phyloP scores from a whole-genome alignment of 92 coral and sea anemone genomes.

The Isaurus tuberculatus region DNA sequence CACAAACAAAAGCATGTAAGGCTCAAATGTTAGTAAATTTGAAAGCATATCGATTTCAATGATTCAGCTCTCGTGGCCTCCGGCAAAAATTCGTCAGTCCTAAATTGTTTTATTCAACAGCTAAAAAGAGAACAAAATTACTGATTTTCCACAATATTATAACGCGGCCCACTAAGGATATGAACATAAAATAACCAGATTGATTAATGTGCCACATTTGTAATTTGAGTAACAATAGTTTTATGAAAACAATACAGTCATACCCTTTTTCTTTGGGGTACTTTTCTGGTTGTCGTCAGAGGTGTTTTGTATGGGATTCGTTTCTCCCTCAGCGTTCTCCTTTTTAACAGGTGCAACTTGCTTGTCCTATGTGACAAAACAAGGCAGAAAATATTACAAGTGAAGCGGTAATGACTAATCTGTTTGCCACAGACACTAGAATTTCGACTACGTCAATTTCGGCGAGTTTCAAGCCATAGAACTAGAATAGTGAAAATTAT shows the following conservation, averaged over 20 bases:
- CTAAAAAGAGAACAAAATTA: not conserved
- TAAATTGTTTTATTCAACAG: not conserved
- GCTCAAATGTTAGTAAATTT: not conserved
- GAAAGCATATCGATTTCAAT: not conserved
- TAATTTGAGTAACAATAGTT: conserved; percentile 15
- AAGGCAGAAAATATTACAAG: not conserved
- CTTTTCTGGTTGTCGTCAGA: conserved; percentile 34
- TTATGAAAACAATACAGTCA: conserved; percentile 15
- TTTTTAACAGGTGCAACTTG: conserved; percentile 46
- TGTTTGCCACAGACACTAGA: conserved; percentile 12
- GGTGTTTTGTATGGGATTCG: conserved; percentile 20
- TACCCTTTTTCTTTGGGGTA: conserved; percentile 46
- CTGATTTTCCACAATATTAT: not conserved
- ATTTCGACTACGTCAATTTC: conserved; percentile 18
- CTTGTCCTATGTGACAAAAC: conserved; percentile 30
- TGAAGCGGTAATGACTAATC: conserved; percentile 28
- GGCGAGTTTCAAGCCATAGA: not conserved
- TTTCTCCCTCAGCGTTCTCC: conserved; percentile 32
- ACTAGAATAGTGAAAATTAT: not conserved
- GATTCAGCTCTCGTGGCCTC: not conserved
- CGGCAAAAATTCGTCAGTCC: not conserved
- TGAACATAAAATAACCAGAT: conserved; percentile 12
- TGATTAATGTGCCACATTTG: not conserved
- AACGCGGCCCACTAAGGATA: conserved; percentile 6
- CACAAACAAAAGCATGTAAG: not conserved